These are phyloP conservation scores for Rhaphigaster nebulosa DNA, from an alignment of 2,888 invertebrate species.

Conservation along the genomic window DNA sequence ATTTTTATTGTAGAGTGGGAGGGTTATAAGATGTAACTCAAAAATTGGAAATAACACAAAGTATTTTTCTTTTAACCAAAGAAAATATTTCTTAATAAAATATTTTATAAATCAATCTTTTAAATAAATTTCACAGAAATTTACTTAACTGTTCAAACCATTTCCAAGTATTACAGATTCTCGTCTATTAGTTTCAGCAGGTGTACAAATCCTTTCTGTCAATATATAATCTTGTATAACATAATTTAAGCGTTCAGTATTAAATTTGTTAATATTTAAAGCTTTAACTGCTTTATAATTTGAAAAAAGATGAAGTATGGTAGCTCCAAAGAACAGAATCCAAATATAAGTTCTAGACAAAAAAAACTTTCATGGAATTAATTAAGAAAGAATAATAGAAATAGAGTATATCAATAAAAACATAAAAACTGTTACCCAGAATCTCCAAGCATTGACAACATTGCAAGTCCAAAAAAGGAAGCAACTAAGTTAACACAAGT, in stretches of 20 bases:
- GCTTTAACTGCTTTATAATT: constrained; percentile 90
- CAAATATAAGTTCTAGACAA: constrained; percentile 71
- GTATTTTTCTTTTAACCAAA: background rate
- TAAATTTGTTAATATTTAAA: constrained; percentile 84
- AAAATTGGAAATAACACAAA: background rate
- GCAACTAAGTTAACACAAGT: constrained; percentile 93
- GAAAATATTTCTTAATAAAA: no score
- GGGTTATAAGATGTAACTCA: background rate
- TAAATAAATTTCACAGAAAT: background rate
- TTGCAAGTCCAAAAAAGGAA: constrained; percentile 81
- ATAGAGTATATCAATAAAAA: constrained; percentile 62
- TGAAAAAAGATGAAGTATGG: constrained; percentile 84
- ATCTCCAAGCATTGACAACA: constrained; percentile 71
- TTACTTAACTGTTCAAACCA: constrained; percentile 69
- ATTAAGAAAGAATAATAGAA: constrained; percentile 63
- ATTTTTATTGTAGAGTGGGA: no score
- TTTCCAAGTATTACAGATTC: constrained; percentile 79
- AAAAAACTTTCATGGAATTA: constrained; percentile 72
- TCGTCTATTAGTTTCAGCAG: constrained; percentile 77
- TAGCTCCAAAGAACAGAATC: constrained; percentile 80
- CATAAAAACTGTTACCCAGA: constrained; percentile 59
- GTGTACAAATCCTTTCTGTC: constrained; percentile 75
- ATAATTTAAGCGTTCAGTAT: constrained; percentile 82
- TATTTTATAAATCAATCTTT: background rate
- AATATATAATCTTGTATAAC: constrained; percentile 78